Conservation (phyloP, 2,797 vertebrate genomes). For the Okamejei kenojei region DNA sequence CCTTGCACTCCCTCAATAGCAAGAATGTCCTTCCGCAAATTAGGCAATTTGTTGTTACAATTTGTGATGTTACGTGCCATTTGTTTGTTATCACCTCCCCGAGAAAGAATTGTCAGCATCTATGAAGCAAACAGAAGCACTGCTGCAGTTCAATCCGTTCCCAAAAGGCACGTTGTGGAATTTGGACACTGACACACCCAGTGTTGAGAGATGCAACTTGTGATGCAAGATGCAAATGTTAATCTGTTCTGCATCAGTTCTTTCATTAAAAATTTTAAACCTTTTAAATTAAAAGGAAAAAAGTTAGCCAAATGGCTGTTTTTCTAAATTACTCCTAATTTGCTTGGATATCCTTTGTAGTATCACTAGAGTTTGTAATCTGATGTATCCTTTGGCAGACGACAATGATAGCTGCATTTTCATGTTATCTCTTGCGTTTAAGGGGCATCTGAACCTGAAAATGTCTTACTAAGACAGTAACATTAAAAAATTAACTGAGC, state of each 20-base stretch:
- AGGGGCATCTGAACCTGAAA: background rate
- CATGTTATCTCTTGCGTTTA: background rate
- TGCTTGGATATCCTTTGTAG: background rate
- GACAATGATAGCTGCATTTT: background rate
- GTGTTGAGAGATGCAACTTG: background rate
- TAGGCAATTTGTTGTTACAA: too few species aligned
- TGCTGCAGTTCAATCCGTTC: background rate
- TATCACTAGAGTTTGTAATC: background rate
- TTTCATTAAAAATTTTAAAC: background rate
- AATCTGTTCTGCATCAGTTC: background rate
- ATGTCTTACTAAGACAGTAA: background rate
- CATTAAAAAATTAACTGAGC: background rate
- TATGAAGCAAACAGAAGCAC: background rate
- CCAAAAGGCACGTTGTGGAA: background rate
- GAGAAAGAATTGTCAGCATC: background rate
- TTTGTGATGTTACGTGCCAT: too few species aligned
- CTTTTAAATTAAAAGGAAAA: background rate
- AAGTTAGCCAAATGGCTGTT: background rate
- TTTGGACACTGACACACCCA: background rate
- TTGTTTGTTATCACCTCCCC: too few species aligned
- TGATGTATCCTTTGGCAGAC: background rate
- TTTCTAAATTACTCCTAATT: background rate
- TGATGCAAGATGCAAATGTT: constrained; percentile 15
- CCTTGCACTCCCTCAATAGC: too few species aligned
- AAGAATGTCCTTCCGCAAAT: too few species aligned